phyloP scores from a whole-genome alignment of 2,888 invertebrate species.

The Melanostoma mellinum region DNA sequence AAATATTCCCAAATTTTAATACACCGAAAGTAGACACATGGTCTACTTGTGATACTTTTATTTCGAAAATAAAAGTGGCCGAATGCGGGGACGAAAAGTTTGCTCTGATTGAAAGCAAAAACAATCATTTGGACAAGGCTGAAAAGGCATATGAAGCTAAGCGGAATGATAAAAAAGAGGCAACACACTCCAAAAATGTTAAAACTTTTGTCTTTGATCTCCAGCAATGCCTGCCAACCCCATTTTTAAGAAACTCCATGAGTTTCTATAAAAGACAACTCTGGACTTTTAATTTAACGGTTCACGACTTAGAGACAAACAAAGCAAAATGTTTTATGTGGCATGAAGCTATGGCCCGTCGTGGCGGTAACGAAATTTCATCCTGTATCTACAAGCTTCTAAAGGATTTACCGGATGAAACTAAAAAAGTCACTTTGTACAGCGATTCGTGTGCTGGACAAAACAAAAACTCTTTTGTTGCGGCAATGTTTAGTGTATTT shows the following conservation, averaged over 20 bases:
- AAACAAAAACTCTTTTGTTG: conserved; percentile 6
- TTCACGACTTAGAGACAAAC: no score
- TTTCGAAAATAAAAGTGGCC: conserved; percentile 16
- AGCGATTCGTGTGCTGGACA: no score
- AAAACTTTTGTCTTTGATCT: conserved; percentile 17
- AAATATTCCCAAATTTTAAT: conserved; percentile 25
- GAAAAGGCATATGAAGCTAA: not conserved
- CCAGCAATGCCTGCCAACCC: not conserved
- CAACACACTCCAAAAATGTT: not conserved
- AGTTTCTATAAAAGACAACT: no score
- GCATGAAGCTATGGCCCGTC: no score
- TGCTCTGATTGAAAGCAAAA: conserved; percentile 14
- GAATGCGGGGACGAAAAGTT: conserved; percentile 7
- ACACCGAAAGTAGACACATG: conserved; percentile 22
- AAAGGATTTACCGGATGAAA: no score
- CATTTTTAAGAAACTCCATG: no score
- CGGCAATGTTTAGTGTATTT: no score
- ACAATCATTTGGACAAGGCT: not conserved
- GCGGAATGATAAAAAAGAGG: conserved; percentile 7
- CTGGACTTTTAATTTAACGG: no score
- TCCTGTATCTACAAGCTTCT: not conserved
- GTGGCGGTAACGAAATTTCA: not conserved
- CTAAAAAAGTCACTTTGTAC: no score
- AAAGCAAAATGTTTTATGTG: no score
- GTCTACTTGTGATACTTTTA: conserved; percentile 22